Evolutionary conservation across 2,113 vertebrate species (phyloP).

Genomic region (Neogobius melanostomus): DNA sequence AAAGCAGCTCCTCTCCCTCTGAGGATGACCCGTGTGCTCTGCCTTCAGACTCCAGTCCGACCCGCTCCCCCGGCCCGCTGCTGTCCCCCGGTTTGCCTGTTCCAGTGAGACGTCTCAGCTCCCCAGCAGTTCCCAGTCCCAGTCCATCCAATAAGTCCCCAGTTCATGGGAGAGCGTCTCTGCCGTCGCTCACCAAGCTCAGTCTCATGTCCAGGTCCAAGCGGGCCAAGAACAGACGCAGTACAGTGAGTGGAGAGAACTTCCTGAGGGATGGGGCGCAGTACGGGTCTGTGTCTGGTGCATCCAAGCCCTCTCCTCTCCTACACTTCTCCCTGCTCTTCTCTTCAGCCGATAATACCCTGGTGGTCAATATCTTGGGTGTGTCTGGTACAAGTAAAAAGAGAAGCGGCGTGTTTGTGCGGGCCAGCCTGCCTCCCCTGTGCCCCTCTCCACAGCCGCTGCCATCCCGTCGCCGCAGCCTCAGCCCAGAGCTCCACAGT

Average conservation of each 20-base stretch:
- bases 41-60: conserved; percentile 39
- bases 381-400: conserved; percentile 68
- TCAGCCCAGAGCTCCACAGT: conserved; percentile 56
- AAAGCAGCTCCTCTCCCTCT: conserved; percentile 62
- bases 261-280: conserved; percentile 21
- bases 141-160: conserved; percentile 13
- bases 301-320: conserved; percentile 47
- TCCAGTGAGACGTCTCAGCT: conserved; percentile 52
- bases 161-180: conserved; percentile 51
- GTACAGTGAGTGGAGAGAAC: conserved; percentile 50
- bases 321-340: conserved; percentile 77
- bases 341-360: conserved; percentile 56
- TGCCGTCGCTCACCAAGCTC: conserved; percentile 71
- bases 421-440: conserved; percentile 70
- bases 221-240: conserved; percentile 47
- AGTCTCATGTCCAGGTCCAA: conserved; percentile 63
- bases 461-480: conserved; percentile 53
- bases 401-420: conserved; percentile 63
- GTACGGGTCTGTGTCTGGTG: conserved; percentile 37
- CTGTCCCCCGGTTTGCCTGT: conserved; percentile 39
- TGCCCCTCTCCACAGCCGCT: conserved; percentile 46
- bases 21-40: conserved; percentile 62
- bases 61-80: conserved; percentile 31
- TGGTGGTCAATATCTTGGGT: conserved; percentile 72
- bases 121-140: conserved; percentile 50